Percentiles rank a stretch among this genome's conserved stretches.
Evolutionary conservation across 2,113 vertebrate genomes (phyloP).

Genomic region (Trinectes maculatus): DNA sequence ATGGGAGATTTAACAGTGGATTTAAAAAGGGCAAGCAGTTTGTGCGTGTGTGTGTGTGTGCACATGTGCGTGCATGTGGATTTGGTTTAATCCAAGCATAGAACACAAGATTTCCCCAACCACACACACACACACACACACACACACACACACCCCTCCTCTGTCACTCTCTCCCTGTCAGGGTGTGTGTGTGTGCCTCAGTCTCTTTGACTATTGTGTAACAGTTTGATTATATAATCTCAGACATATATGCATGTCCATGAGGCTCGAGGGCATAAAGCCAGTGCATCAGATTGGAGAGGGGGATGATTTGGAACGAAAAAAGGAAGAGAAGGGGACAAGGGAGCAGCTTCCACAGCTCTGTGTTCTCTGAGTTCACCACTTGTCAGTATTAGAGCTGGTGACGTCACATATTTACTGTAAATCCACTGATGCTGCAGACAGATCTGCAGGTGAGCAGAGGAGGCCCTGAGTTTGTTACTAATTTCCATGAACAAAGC

Average conservation of each 20-base stretch:
- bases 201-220: constrained; percentile 70
- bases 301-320: background rate
- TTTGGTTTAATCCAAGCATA: constrained; percentile 78
- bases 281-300: constrained; percentile 38
- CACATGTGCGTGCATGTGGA: constrained; percentile 43
- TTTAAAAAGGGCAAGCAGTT: constrained; percentile 59
- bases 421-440: constrained; percentile 1
- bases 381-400: constrained; percentile 3
- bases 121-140: constrained; percentile 5
- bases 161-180: constrained; percentile 16
- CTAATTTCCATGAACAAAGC: no score
- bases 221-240: constrained; percentile 80
- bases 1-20: constrained; percentile 65
- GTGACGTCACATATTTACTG: constrained; percentile 6
- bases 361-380: background rate
- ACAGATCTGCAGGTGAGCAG: constrained; percentile 8
- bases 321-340: background rate
- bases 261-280: constrained; percentile 63
- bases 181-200: constrained; percentile 25
- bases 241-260: constrained; percentile 77
- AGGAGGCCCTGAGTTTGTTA: no score
- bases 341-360: background rate
- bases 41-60: constrained; percentile 24
- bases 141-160: constrained; percentile 7
- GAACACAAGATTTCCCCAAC: constrained; percentile 60